Conservation (phyloP, 2,797 vertebrate species). For the Poecile montanus region DNA sequence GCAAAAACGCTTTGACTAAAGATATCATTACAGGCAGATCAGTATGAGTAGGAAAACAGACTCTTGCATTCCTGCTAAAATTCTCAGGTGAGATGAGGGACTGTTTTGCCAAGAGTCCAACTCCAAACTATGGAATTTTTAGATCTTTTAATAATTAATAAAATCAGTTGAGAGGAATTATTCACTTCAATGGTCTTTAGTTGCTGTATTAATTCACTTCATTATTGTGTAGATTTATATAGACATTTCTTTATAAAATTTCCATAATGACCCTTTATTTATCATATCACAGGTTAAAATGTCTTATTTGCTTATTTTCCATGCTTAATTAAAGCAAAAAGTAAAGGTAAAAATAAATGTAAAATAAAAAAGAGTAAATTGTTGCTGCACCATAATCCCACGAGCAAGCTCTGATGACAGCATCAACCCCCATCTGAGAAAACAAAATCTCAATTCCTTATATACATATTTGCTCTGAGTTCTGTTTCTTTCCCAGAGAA, state of each 20-base stretch:
- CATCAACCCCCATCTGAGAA: fast-evolving
- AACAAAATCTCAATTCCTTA: neutral
- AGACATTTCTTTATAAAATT: conserved; percentile 2
- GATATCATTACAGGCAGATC: neutral
- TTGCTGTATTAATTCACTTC: conserved; percentile 32
- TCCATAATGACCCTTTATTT: neutral
- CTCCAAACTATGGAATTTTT: neutral
- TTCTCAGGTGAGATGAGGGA: fast-evolving
- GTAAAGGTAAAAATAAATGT: neutral
- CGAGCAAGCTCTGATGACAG: neutral
- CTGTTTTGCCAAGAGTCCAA: neutral
- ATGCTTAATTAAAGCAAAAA: neutral
- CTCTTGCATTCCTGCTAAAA: neutral
- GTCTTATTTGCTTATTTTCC: neutral
- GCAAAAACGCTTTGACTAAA: neutral
- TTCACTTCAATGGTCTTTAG: conserved; percentile 42
- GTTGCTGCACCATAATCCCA: neutral
- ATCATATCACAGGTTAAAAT: neutral
- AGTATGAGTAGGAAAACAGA: neutral
- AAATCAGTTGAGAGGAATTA: neutral
- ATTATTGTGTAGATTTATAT: conserved; percentile 5
- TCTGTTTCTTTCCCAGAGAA: neutral
- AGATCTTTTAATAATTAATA: neutral
- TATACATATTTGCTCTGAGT: neutral
- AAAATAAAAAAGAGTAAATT: neutral